phyloP scores from a whole-genome alignment of 2,797 vertebrate species.

The Naso thynnoides region DNA sequence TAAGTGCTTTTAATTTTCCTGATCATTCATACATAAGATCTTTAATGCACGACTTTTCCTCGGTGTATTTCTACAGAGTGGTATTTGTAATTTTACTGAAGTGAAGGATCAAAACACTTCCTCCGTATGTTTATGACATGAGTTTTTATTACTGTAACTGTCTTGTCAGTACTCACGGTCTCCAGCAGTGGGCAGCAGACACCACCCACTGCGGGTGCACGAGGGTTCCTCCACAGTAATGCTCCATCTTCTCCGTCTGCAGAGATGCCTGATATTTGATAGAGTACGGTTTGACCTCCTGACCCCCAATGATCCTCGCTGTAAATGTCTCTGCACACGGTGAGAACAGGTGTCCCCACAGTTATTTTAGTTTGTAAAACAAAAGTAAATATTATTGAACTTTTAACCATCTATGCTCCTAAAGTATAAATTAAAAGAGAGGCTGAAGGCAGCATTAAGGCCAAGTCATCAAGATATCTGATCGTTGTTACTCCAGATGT shows the following conservation, averaged over 20 bases:
- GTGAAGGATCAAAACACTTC: neutral
- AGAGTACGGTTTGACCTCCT: constrained; percentile 79
- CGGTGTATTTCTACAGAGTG: neutral
- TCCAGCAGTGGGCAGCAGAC: constrained; percentile 88
- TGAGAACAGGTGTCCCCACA: neutral
- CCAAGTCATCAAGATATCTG: neutral
- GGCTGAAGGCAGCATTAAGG: neutral
- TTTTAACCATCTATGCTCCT: neutral
- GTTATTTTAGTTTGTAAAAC: neutral
- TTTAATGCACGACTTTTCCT: too few relatives aligned
- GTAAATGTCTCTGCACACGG: constrained; percentile 51
- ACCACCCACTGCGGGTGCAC: constrained; percentile 81
- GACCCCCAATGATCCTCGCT: constrained; percentile 83
- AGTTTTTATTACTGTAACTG: neutral
- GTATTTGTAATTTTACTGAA: neutral
- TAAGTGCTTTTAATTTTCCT: too few relatives aligned
- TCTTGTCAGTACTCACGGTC: constrained; percentile 76
- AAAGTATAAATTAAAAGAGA: too few relatives aligned
- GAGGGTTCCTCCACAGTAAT: constrained; percentile 84
- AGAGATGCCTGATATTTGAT: constrained; percentile 82
- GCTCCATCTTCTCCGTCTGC: constrained; percentile 53
- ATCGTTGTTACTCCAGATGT: neutral
- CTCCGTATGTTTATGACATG: neutral
- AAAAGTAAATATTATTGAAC: neutral
- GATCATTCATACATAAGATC: too few relatives aligned